These are phyloP conservation scores for Helleia helle DNA, from an alignment of 2,888 invertebrate species.

Conservation along the genomic window DNA sequence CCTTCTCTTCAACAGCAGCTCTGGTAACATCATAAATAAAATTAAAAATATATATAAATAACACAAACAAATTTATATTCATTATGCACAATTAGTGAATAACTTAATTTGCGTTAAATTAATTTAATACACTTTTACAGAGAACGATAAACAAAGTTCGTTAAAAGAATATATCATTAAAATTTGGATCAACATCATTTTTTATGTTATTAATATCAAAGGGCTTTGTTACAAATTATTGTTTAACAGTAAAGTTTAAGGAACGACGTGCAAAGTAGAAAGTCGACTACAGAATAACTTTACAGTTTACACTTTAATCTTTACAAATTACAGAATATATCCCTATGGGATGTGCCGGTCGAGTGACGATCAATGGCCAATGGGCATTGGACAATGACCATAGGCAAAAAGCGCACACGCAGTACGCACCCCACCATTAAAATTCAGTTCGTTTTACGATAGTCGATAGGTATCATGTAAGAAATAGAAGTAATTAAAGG, in stretches of 20 bases:
- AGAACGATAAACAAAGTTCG: constrained; percentile 42
- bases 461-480: no score
- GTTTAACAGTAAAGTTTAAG: constrained; percentile 29
- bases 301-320: no score
- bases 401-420: constrained; percentile 37
- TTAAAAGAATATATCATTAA: constrained; percentile 31
- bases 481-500: no score
- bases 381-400: no score
- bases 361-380: no score
- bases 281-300: constrained; percentile 61
- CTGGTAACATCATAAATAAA: constrained; percentile 44
- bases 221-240: constrained; percentile 30
- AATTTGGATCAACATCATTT: constrained; percentile 46
- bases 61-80: constrained; percentile 51
- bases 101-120: constrained; percentile 22
- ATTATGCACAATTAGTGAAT: constrained; percentile 35
- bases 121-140: constrained; percentile 45
- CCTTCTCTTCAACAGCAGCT: constrained; percentile 51
- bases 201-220: constrained; percentile 39
- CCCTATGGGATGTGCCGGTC: constrained; percentile 30
- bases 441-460: constrained; percentile 24
- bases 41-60: constrained; percentile 47
- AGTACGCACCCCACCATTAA: constrained; percentile 39
- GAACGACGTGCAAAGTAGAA: constrained; percentile 49
- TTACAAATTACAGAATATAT: constrained; percentile 57